Base-by-base conservation (phyloP, 2,888 invertebrate genomes). In the Heteropelma amictum region DNA sequence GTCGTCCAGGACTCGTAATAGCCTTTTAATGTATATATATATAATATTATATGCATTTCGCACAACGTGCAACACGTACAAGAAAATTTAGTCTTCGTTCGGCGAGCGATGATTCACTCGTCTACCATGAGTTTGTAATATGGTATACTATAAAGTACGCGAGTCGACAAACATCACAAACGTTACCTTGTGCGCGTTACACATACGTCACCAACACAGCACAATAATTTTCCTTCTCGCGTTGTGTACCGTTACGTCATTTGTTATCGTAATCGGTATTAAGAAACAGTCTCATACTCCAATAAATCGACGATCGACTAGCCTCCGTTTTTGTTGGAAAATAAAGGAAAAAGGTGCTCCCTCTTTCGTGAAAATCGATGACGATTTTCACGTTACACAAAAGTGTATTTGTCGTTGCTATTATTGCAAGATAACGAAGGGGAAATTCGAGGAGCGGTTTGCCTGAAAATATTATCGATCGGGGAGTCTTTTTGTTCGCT, bases 251-350 rank as follows among this genome's bases (percentile, higher is more conserved):
- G 71, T 79, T 81, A 77, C 80, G 77, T 82, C 81, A 81, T 54
- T 72, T 68, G 71, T 72, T 80, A 79, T 76, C 77, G 79, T 80
- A 81, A 82, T 79, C 58, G 40, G 28, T 17, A 64, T 51, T 40
- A 51, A 64, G 51, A 51, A 12, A 14, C 12, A n/a, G 49, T 17
- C 3, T 30, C 40, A 26, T 51, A 28, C 21, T 23, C 14, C 12
- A 45, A 47, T 23, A 61, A 33, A 14, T 26, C 14, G 23, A 26
- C 14, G 35, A n/a, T n/a, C n/a, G n/a, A n/a, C n/a, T n/a, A n/a
- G n/a, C n/a, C n/a, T n/a, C n/a, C n/a, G n/a, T n/a, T n/a, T n/a
- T n/a, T n/a, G n/a, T n/a, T n/a, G 12, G 6, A 30, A 14, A 47
- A 47, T 5, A 33, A 53, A 53, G n/a, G 5, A 33, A 19, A 53